Conservation (phyloP, 2,888 invertebrate genomes). For the Stenodera caucasica region DNA sequence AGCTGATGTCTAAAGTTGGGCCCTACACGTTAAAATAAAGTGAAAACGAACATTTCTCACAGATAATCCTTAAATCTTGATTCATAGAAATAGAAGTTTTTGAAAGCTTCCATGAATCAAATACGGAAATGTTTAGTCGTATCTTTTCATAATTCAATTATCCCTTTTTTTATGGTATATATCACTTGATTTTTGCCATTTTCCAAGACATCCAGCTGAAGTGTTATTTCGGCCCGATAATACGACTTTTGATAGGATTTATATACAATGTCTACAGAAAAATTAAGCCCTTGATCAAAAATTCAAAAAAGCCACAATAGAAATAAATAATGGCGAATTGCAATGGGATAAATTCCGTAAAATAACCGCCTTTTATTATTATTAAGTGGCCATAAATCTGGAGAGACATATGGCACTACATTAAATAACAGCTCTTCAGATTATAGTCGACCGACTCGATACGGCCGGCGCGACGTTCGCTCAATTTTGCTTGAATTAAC, state of each 20-base stretch:
- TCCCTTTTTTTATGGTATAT: neutral
- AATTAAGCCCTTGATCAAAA: neutral
- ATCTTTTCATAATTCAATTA: neutral
- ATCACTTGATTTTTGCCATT: neutral
- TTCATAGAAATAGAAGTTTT: neutral
- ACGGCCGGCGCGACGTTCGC: neutral
- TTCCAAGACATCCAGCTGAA: neutral
- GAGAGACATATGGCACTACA: neutral
- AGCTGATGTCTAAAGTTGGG: neutral
- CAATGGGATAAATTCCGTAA: neutral
- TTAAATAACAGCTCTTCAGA: neutral
- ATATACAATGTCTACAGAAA: neutral
- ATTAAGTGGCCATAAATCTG: neutral
- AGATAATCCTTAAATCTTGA: slow-evolving; percentile 6
- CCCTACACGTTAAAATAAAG: neutral
- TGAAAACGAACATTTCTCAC: neutral
- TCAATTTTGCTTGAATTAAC: too few species aligned
- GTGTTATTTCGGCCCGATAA: neutral
- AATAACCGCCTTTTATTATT: neutral
- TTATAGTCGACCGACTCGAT: neutral
- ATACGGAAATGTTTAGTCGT: neutral
- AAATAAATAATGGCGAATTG: neutral
- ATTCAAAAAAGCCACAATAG: neutral
- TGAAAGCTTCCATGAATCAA: neutral
- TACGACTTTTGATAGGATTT: neutral